Conservation (phyloP, 2,888 invertebrate genomes). For the Girardia tigrina region DNA sequence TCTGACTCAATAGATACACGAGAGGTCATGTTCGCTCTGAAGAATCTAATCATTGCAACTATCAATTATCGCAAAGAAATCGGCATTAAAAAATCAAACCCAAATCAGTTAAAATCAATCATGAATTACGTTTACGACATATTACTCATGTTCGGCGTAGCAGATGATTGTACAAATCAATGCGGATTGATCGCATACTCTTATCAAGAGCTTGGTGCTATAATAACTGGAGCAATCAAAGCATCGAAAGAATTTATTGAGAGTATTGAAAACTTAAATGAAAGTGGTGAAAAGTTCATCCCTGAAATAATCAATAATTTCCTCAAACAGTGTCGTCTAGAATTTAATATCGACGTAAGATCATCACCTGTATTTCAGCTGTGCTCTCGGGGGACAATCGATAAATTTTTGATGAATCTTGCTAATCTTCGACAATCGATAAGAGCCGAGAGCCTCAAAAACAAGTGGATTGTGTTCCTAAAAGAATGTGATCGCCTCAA, state of each 20-base stretch:
- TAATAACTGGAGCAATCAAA: neutral
- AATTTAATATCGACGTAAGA: too few relatives aligned
- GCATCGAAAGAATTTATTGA: neutral
- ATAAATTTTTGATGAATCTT: neutral
- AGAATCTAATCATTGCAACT: neutral
- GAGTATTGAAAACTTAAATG: too few relatives aligned
- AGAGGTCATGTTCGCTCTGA: slow-evolving; percentile 5
- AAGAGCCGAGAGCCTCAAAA: neutral
- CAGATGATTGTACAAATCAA: neutral
- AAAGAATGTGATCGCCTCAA: neutral
- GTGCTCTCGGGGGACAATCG: neutral
- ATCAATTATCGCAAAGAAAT: neutral
- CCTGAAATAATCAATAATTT: too few relatives aligned
- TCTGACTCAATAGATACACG: neutral
- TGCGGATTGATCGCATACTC: neutral
- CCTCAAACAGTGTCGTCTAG: too few relatives aligned
- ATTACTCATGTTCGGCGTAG: neutral
- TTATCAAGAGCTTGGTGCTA: neutral
- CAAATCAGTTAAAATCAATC: neutral
- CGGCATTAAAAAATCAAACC: neutral
- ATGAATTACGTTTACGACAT: neutral
- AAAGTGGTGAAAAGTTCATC: too few relatives aligned
- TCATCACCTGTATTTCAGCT: too few relatives aligned
- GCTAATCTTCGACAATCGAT: neutral
- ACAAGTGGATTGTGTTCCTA: neutral